Conservation (phyloP, 1,140 invertebrate species). For the Holotrichia oblita region DNA sequence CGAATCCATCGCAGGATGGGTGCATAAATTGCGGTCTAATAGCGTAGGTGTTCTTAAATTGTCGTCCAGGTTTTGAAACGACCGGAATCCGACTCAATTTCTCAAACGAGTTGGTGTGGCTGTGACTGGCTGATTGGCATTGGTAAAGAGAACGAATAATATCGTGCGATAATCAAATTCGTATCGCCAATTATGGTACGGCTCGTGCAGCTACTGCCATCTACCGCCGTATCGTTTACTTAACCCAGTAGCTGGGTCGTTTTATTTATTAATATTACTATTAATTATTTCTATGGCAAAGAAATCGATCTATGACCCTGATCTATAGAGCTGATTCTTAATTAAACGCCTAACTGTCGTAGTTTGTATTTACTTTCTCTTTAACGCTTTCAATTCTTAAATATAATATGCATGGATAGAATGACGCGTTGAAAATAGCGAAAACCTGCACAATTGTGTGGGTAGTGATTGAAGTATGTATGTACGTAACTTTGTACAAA, state of each 20-base stretch:
- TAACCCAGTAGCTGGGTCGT: neutral
- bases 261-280: neutral
- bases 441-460: neutral
- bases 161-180: neutral
- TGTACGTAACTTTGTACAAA: neutral
- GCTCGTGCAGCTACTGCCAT: neutral
- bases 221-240: neutral
- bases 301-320: neutral
- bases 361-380: neutral
- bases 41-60: no score
- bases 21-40: no score
- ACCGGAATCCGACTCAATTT: no score
- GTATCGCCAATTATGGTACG: neutral
- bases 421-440: neutral
- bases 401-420: neutral
- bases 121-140: no score
- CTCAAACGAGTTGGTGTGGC: no score
- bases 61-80: no score
- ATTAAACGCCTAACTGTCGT: neutral
- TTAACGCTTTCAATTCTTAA: neutral
- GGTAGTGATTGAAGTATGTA: neutral
- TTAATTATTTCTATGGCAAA: slow-evolving; percentile 3
- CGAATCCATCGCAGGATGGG: no score
- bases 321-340: neutral
- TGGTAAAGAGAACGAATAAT: no score